Evolutionary conservation across 2,113 vertebrate genomes (phyloP), one percentile per base, ranked within the genome.

Genomic region (Pteropus alecto): DNA sequence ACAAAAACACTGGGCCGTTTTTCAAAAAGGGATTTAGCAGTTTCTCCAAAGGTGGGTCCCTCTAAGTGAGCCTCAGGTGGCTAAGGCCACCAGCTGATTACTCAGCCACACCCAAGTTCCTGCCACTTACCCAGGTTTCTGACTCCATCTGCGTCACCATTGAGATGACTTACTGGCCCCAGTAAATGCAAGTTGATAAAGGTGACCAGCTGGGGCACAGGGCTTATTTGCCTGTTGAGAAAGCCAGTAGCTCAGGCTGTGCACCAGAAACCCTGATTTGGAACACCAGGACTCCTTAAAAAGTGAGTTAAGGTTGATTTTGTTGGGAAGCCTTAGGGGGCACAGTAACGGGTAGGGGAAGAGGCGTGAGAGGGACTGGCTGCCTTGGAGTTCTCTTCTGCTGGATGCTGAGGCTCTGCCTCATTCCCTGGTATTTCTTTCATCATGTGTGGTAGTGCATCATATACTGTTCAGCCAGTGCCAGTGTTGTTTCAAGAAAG

Each of bases 61-160:
- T 74, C 38, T 10, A 46, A 73, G 74, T 10, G 54, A 73, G 68
- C 58, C 51, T n/a, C 82, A 38, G 41, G 67, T 68, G 48, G 30
- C 67, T 24, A 13, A 48, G 30, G 95, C 93, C 43, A 85, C 35
- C 73, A 61, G 30, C 90, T 19, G 61, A 30, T 91, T 81, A 73
- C 67, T 74, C 43, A 56, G 88, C 88, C 98, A 95, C 97, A 91
- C 94, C 97, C 95, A 76, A 70, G 91, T 71, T 95, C 97, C 95
- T 90, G 93, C 77, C 58, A 51, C 87, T 41, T 56, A 26, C 71
- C 88, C 46, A 0, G 46, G 70, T 87, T 85, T 63, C 96, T 51
- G 58, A 16, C 90, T 83, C 77, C 10, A 77, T 68, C 74, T 96
- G 48, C 33, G 43, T 94, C 96, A 96, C 61, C 78, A 0, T 24